Evolutionary conservation across 2,888 invertebrate genomes (phyloP).

Genomic region (Uropetala carovei): DNA sequence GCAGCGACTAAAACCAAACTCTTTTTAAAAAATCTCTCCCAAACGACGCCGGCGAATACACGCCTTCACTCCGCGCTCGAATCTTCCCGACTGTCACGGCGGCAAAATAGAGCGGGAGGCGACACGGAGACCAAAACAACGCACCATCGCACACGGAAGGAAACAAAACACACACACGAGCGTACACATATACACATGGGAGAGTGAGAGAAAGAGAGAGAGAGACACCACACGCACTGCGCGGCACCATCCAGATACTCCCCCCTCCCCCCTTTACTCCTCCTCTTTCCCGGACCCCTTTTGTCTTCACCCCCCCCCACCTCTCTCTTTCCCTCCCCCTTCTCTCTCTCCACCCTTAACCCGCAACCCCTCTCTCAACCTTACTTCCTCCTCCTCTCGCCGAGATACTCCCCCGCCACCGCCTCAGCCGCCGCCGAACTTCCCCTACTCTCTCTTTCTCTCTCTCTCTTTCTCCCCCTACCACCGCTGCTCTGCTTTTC

Average conservation of each 20-base stretch:
- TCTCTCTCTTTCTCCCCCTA: too few relatives aligned
- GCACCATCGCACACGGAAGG: slow-evolving; percentile 29
- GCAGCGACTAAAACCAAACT: background rate
- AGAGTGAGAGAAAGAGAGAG: background rate
- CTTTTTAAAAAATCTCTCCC: background rate
- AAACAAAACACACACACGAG: slow-evolving; percentile 4
- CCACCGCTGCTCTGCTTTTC: background rate
- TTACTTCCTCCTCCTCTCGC: too few relatives aligned
- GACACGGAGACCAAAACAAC: background rate
- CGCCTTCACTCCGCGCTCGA: background rate
- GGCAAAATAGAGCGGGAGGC: background rate
- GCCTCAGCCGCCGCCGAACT: background rate
- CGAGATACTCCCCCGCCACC: too few relatives aligned
- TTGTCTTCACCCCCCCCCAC: background rate
- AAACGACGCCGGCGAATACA: background rate
- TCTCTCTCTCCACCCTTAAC: background rate
- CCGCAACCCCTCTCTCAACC: too few relatives aligned
- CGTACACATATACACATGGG: background rate
- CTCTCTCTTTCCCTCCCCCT: background rate
- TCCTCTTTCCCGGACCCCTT: background rate
- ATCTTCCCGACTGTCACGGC: background rate
- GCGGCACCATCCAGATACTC: background rate
- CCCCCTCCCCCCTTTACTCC: background rate
- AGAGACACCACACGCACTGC: background rate
- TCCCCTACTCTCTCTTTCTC: background rate